Evolutionary conservation across 2,113 vertebrate genomes (phyloP), one percentile per base, ranked within the genome.

Genomic region (Irena cyanogastra): DNA sequence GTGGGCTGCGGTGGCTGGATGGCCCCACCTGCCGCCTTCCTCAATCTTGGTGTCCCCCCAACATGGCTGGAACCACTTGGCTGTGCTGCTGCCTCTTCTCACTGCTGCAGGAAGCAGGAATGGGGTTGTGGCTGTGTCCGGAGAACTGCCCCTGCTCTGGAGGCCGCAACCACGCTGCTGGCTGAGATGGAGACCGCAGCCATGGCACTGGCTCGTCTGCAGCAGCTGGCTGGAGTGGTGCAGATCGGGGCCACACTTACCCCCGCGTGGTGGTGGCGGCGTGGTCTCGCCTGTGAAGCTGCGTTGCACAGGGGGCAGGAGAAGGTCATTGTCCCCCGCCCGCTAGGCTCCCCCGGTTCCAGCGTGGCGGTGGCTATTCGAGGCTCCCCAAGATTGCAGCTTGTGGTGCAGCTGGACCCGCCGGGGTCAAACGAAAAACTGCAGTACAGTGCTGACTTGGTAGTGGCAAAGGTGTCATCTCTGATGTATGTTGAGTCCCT

Each of bases 331-430:
- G 18, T 28, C 13, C 19, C 33, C 65, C 1, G 3, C 33, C 13
- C 7, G 0, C 13, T 1, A 5, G 24, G 18, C n/a, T 69, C 9
- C 17, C n/a, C 26, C 5, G 2, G 19, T 37, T 26, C 26, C 18
- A 3, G 45, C 4, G 9, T 24, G 20, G 65, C 18, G 10, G 45
- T 1, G 3, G 45, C 45, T 69, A 26, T 21, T 37, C 26, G 16
- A 18, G 45, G 10, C 45, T 50, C 66, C 45, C n/a, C 45, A 37
- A 4, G 26, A 19, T 21, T 27, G 45, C 4, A 5, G 20, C 26
- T 30, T 18, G 28, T 2, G 2, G n/a, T 5, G 10, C 0, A 1
- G 26, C n/a, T 69, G 33, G 26, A 69, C 26, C 26, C 3, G 8
- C n/a, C 18, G 3, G 7, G 13, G n/a, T 50, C 47, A 22, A 30